These are phyloP conservation scores for Perizoma flavofasciatum DNA, from an alignment of 2,888 invertebrate species.

Conservation along the genomic window DNA sequence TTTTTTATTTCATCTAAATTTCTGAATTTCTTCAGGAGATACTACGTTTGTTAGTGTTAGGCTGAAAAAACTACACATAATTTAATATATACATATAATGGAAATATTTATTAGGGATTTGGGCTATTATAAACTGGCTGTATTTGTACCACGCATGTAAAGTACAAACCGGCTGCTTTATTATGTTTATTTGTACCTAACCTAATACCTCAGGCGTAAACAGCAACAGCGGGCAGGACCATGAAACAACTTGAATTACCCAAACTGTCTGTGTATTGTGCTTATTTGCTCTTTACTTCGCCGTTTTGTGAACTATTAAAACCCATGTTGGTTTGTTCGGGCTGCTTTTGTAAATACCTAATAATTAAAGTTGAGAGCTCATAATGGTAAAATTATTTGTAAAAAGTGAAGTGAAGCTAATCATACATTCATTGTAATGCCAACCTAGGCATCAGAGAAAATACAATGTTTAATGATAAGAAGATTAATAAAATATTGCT, in stretches of 20 bases:
- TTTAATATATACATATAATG: too few relatives aligned
- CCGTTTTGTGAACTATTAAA: constrained; percentile 27
- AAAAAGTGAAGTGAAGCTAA: too few relatives aligned
- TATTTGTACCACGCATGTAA: neutral
- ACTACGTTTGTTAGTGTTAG: too few relatives aligned
- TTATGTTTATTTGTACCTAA: neutral
- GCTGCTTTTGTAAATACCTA: constrained; percentile 20
- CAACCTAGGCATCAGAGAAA: neutral
- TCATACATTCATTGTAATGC: neutral
- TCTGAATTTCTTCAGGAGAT: too few relatives aligned
- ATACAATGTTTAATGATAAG: too few relatives aligned
- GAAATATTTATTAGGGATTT: too few relatives aligned
- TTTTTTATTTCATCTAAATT: too few relatives aligned
- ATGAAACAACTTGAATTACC: constrained; percentile 29
- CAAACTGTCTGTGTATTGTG: constrained; percentile 22
- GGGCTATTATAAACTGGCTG: too few relatives aligned
- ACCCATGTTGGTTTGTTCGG: constrained; percentile 23
- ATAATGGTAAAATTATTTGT: too few relatives aligned
- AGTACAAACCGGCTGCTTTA: neutral
- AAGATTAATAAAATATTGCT: too few relatives aligned
- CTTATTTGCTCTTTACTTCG: constrained; percentile 24
- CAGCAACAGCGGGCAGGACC: constrained; percentile 19
- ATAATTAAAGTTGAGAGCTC: constrained; percentile 12
- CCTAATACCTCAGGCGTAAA: neutral
- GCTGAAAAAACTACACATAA: too few relatives aligned